A percentile compares a stretch with the other conserved stretches of the same genome.
These are phyloP conservation scores for Plectrocnemia conspersa DNA, from an alignment of 1,140 invertebrate species.

Conservation along the genomic window DNA sequence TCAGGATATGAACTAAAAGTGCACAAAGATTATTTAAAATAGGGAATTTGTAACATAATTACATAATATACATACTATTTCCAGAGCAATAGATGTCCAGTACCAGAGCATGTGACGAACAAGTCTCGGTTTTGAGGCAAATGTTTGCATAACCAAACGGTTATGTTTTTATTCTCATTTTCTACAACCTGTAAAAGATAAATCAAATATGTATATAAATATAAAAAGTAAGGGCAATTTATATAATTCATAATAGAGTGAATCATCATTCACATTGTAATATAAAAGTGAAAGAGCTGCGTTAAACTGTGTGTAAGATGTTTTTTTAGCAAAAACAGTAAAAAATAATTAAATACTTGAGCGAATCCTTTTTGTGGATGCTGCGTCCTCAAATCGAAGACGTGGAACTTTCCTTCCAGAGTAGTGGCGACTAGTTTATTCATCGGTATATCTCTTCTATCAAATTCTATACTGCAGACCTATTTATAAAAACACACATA, in stretches of 20 bases:
- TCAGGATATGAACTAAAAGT: constrained; percentile 75
- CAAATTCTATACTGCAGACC: constrained; percentile 88
- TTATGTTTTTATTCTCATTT: constrained; percentile 44
- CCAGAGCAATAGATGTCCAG: constrained; percentile 84
- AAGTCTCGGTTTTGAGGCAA: constrained; percentile 91
- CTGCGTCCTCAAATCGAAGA: constrained; percentile 85
- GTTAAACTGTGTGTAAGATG: neutral
- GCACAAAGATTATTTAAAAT: constrained; percentile 1
- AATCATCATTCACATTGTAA: neutral
- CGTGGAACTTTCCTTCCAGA: constrained; percentile 86
- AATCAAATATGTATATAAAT: neutral
- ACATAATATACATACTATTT: constrained; percentile 69
- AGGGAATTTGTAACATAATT: neutral
- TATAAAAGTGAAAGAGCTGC: neutral
- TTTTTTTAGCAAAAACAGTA: neutral
- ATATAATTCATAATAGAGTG: neutral
- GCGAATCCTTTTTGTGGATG: constrained; percentile 86
- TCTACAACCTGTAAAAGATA: constrained; percentile 41
- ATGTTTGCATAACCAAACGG: constrained; percentile 80
- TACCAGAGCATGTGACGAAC: constrained; percentile 87
- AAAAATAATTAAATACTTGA: constrained; percentile 40
- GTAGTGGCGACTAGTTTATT: constrained; percentile 92
- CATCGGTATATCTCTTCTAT: constrained; percentile 90
- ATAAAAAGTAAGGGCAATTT: neutral
- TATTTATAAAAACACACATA: constrained; percentile 52